phyloP scores from a whole-genome alignment of 2,888 invertebrate genomes.

The Polymixis lichenea region DNA sequence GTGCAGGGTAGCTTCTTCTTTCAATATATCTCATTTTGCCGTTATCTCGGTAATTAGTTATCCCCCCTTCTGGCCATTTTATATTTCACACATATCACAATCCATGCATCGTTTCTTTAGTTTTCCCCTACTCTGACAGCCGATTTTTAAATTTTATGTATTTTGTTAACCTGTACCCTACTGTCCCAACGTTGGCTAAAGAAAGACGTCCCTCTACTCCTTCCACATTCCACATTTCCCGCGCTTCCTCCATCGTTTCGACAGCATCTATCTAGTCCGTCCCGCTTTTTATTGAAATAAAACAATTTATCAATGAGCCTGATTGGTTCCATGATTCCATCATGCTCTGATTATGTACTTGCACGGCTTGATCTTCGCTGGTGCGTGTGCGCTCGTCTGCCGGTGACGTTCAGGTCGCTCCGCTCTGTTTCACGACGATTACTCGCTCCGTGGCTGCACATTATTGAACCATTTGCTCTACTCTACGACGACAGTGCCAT shows the following conservation, averaged over 20 bases:
- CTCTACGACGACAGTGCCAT: neutral
- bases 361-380: slow-evolving; percentile 14
- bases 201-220: neutral
- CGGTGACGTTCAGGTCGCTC: slow-evolving; percentile 46
- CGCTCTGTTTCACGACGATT: slow-evolving; percentile 67
- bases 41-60: neutral
- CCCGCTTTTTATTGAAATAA: neutral
- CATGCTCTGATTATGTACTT: slow-evolving; percentile 58
- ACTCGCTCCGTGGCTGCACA: slow-evolving; percentile 43
- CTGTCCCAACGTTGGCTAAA: neutral
- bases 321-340: slow-evolving; percentile 11
- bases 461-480: slow-evolving; percentile 44
- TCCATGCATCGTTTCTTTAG: neutral
- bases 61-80: neutral
- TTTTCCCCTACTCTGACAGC: neutral
- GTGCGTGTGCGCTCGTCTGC: slow-evolving; percentile 55
- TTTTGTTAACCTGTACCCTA: too few relatives aligned
- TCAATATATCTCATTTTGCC: neutral
- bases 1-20: neutral
- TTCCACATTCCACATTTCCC: neutral
- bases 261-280: neutral
- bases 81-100: neutral
- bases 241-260: neutral
- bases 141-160: too few relatives aligned
- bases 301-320: slow-evolving; percentile 13